phyloP scores from a whole-genome alignment of 2,888 invertebrate species.

The Leptinotarsa haldemani region DNA sequence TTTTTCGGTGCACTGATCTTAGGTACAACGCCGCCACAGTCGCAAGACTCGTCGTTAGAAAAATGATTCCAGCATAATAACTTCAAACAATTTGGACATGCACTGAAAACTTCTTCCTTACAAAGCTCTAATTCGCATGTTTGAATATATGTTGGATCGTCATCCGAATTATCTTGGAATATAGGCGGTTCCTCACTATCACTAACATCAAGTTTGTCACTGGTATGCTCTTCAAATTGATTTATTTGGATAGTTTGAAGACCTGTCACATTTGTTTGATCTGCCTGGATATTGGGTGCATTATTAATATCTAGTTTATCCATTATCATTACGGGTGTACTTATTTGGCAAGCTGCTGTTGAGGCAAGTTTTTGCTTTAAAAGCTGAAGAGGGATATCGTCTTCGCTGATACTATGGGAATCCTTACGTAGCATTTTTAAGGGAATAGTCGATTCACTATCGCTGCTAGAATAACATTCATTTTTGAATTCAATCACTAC shows the following conservation, averaged over 20 bases:
- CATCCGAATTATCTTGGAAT: background rate
- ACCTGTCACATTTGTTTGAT: background rate
- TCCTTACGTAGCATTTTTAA: background rate
- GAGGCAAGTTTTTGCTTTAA: background rate
- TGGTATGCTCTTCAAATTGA: background rate
- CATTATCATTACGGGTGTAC: background rate
- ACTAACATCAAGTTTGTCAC: background rate
- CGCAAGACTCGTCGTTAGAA: conserved; percentile 1
- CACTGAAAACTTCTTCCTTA: background rate
- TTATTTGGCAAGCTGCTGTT: background rate
- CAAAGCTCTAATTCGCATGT: conserved; percentile 1
- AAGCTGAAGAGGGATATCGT: background rate
- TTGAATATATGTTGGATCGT: background rate
- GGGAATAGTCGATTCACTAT: background rate
- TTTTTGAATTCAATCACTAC: background rate
- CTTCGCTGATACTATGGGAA: background rate
- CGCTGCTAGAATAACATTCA: background rate
- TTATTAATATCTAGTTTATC: background rate
- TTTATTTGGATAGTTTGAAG: background rate
- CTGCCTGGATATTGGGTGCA: background rate
- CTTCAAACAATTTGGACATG: background rate
- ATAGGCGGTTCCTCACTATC: background rate
- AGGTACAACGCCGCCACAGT: background rate
- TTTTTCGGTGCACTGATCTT: background rate
- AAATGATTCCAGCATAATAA: background rate